These are phyloP conservation scores for Ceyx margarethae DNA, from an alignment of 2,113 vertebrate species.

Conservation along the genomic window DNA sequence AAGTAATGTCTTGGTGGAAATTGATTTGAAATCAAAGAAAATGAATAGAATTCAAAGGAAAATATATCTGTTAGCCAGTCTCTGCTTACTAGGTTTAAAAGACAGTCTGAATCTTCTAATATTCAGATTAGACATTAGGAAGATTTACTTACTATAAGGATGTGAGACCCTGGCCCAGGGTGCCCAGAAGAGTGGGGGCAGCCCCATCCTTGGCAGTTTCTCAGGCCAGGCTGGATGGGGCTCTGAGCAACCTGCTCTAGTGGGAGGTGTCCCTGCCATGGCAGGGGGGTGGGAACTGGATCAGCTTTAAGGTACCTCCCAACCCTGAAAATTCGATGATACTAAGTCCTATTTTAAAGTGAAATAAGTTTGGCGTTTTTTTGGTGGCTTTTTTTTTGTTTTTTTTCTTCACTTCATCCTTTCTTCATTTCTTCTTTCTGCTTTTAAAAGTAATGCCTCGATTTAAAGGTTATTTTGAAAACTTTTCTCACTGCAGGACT, in stretches of 20 bases:
- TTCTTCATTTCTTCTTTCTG: not conserved
- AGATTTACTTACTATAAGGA: no score
- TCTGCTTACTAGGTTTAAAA: not conserved
- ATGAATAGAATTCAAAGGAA: not conserved
- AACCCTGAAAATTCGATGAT: no score
- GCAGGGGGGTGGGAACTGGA: no score
- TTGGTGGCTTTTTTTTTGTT: no score
- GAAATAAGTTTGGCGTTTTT: not conserved
- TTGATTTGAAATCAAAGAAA: not conserved
- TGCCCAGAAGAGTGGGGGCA: no score
- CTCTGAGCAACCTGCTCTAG: no score
- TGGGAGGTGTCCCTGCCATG: no score
- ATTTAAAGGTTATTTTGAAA: not conserved
- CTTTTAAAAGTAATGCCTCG: not conserved
- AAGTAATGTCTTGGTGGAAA: not conserved
- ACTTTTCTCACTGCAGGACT: not conserved
- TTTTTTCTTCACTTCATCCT: not conserved
- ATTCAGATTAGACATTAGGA: no score
- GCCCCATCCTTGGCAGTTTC: no score
- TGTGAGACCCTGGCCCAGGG: no score
- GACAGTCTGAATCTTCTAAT: not conserved
- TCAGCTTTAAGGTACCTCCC: no score
- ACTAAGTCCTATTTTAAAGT: not conserved
- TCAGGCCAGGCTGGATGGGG: no score
- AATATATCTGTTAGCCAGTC: not conserved